These are phyloP conservation scores for Araneus ventricosus DNA, from an alignment of 1,140 invertebrate genomes.

Conservation along the genomic window DNA sequence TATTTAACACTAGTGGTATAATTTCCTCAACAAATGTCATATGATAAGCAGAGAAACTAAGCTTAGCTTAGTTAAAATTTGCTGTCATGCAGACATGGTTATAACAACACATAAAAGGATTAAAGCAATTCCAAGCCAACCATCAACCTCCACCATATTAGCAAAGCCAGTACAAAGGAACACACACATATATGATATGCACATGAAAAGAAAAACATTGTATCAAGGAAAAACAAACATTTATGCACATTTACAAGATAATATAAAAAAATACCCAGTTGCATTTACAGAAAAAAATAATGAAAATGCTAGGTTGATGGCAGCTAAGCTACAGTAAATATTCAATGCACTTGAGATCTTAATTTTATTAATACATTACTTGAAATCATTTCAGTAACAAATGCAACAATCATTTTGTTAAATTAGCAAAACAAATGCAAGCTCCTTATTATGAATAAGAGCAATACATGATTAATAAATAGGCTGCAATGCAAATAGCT, in stretches of 20 bases:
- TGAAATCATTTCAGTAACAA: not conserved
- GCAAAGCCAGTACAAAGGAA: conserved; percentile 53
- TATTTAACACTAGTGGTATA: not conserved
- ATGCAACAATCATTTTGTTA: not conserved
- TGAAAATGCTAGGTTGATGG: conserved; percentile 57
- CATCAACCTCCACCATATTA: conserved; percentile 73
- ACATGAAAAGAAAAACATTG: not conserved
- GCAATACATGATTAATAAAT: too few relatives aligned
- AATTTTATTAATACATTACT: not conserved
- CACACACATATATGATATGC: conserved; percentile 25
- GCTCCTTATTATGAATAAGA: too few relatives aligned
- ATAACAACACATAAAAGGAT: conserved; percentile 51
- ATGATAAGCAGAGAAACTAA: conserved; percentile 53
- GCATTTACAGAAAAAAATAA: not conserved
- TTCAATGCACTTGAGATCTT: not conserved
- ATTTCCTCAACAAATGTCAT: not conserved
- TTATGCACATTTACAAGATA: too few relatives aligned
- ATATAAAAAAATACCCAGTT: too few relatives aligned
- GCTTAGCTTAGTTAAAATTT: conserved; percentile 12
- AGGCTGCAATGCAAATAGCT: too few relatives aligned
- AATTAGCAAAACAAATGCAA: too few relatives aligned
- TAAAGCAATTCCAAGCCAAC: conserved; percentile 62
- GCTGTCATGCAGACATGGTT: conserved; percentile 63
- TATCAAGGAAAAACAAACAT: too few relatives aligned
- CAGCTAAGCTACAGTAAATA: conserved; percentile 27